Conservation (phyloP, 2,888 invertebrate genomes). For the Dicyrtoma fusca region DNA sequence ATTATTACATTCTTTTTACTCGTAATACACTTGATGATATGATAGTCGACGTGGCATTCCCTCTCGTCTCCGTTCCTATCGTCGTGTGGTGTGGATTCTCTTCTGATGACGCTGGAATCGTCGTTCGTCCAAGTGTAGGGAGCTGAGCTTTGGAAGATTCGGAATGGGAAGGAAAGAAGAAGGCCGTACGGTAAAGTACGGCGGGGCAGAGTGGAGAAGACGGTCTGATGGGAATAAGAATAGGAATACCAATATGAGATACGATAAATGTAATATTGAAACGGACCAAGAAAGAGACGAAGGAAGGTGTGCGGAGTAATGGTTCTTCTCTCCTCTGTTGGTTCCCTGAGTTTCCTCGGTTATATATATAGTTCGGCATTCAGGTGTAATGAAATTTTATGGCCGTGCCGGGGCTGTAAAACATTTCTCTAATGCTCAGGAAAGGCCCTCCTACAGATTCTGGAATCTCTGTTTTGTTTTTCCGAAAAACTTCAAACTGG, state of each 20-base stretch:
- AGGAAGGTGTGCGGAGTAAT: conserved; percentile 25
- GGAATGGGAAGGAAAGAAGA: not conserved
- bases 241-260: no score
- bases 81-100: no score
- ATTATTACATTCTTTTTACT: no score
- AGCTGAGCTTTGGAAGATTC: no score
- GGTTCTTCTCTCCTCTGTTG: conserved; percentile 5
- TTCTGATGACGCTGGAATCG: no score
- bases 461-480: conserved; percentile 57
- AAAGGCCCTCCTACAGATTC: conserved; percentile 57
- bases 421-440: conserved; percentile 55
- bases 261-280: no score
- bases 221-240: no score
- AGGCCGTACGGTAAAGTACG: conserved; percentile 16
- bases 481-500: conserved; percentile 32
- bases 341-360: not conserved
- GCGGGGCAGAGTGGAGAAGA: not conserved
- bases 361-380: conserved; percentile 50
- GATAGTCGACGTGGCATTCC: no score
- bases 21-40: no score
- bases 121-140: no score
- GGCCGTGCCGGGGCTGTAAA: conserved; percentile 57
- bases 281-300: not conserved
- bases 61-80: no score
- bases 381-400: conserved; percentile 58